phyloP scores from a whole-genome alignment of 2,888 invertebrate species.

The Ernsta delagoae region DNA sequence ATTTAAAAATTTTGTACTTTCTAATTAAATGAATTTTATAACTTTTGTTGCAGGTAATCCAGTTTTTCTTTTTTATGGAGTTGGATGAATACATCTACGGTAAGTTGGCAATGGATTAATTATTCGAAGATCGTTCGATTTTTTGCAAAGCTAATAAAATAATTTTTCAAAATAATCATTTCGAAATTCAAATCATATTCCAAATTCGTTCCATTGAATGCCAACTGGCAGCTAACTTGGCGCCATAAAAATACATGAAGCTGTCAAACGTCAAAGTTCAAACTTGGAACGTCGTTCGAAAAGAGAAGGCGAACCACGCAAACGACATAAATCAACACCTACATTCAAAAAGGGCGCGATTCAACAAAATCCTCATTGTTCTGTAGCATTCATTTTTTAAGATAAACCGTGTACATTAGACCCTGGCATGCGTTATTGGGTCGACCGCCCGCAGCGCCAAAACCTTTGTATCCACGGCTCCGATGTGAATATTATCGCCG shows the following conservation, averaged over 20 bases:
- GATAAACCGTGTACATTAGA: constrained; percentile 52
- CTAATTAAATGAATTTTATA: too few relatives aligned
- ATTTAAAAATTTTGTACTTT: too few relatives aligned
- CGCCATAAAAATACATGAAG: constrained; percentile 14
- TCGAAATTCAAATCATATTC: neutral
- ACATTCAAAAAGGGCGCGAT: constrained; percentile 46
- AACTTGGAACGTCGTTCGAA: constrained; percentile 21
- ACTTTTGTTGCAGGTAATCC: too few relatives aligned
- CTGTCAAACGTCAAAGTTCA: constrained; percentile 26
- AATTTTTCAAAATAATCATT: too few relatives aligned
- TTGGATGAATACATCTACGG: too few relatives aligned
- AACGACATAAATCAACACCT: constrained; percentile 57
- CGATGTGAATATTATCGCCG: constrained; percentile 42
- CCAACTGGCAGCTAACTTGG: neutral
- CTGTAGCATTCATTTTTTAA: constrained; percentile 52
- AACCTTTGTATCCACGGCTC: constrained; percentile 40
- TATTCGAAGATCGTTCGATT: too few relatives aligned
- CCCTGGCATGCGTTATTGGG: constrained; percentile 39
- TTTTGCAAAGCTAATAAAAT: too few relatives aligned
- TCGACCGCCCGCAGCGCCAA: constrained; percentile 50
- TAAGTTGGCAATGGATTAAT: too few relatives aligned
- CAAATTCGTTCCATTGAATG: neutral
- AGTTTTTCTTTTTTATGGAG: too few relatives aligned
- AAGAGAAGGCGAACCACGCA: constrained; percentile 18
- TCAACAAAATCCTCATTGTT: constrained; percentile 56